Base-by-base conservation (phyloP, 2,888 invertebrate species). In the Drosophila gaucha region DNA sequence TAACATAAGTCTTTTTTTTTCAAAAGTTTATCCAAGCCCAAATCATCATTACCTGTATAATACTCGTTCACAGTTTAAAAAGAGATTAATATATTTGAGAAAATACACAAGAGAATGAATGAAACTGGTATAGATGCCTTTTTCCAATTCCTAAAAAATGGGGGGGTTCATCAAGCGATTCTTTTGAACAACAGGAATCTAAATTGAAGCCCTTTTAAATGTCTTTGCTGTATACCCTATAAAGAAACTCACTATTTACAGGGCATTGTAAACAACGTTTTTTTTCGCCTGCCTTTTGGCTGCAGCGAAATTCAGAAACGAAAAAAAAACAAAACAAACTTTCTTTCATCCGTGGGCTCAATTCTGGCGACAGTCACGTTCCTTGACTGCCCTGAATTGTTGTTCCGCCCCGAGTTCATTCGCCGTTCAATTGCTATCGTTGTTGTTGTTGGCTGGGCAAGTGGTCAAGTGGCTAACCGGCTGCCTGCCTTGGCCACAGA, bases 331-430 rank as follows among this genome's bases (percentile, higher is more conserved):
- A 60, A 52, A 47, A 18, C 43, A 67, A 77, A 82, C 86, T 82
- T 82, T 82, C 82, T 83, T 82, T 65, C 78, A 78, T 70, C 83
- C 83, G 70, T 70, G 70, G 60, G 60, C 75, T 70, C 83, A 67
- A 82, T 85, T 82, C 82, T 82, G 79, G 74, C 75, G 65, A 58
- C 74, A 80, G 86, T 82, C 82, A 82, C 82, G 82, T 82, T 82
- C 83, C 82, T 78, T 73, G 52, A 49, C 66, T 82, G 82, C 78
- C 86, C 82, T 78, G 75, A 80, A 82, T 86, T 67, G 69, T 56
- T 39, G 49, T 51, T 38, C 26, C 20, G 46, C 46, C 20, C 46
- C 55, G 70, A 78, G 80, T 84, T 83, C 80, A 68, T 63, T 83
- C 76, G 75, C 73, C 65, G 69, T 67, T 44, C 41, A 49, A 58